Evolutionary conservation across 1,140 invertebrate genomes (phyloP).

Genomic region (Brachionus rotundiformis): DNA sequence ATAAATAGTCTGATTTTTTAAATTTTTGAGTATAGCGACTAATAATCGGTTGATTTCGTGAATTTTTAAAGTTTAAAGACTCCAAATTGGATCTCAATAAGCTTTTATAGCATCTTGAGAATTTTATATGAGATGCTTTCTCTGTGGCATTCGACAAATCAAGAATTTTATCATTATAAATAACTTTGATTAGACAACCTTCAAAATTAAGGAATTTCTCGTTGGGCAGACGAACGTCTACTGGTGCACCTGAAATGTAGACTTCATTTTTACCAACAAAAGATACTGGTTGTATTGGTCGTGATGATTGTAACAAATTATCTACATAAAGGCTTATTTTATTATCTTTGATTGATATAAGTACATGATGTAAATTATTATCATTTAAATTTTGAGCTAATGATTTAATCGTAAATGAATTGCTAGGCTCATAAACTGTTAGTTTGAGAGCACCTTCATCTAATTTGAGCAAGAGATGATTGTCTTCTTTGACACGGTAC

Average conservation of each 20-base stretch:
- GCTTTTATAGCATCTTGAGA: constrained; percentile 18
- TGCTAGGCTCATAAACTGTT: background rate
- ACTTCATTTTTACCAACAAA: background rate
- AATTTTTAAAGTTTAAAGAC: background rate
- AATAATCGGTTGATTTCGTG: background rate
- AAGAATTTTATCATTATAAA: constrained; percentile 22
- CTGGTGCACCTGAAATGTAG: constrained; percentile 3
- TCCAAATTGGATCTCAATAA: background rate
- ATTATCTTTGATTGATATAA: background rate
- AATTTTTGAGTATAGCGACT: background rate
- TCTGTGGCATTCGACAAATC: constrained; percentile 28
- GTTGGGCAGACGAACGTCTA: background rate
- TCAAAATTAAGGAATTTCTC: constrained; percentile 33
- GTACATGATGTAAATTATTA: constrained; percentile 40
- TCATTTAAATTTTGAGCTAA: constrained; percentile 33
- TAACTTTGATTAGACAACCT: constrained; percentile 39
- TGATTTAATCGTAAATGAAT: background rate
- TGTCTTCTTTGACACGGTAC: constrained; percentile 12
- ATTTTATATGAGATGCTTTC: constrained; percentile 4
- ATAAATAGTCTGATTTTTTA: constrained; percentile 4
- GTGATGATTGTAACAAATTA: background rate
- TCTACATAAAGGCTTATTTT: constrained; percentile 8
- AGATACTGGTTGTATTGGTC: background rate
- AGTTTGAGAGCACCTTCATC: background rate
- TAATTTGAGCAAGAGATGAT: background rate